These are phyloP conservation scores for Mellivora capensis DNA, from an alignment of 2,113 vertebrate genomes.

Conservation along the genomic window DNA sequence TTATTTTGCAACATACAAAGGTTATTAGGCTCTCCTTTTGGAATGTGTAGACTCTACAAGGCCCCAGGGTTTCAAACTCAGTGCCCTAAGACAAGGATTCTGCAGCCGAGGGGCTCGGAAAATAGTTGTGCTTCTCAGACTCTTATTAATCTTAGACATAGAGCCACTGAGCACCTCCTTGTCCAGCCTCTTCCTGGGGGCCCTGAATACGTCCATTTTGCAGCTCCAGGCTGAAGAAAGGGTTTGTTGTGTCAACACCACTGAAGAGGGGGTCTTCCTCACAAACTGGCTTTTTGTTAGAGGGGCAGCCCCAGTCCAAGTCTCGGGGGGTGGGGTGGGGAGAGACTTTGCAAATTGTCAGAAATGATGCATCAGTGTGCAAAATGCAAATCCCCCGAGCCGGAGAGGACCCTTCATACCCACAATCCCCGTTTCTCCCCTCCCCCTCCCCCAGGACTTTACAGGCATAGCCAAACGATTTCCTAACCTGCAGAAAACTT, in stretches of 20 bases:
- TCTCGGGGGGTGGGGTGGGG: neutral
- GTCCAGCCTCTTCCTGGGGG: slow-evolving; percentile 58
- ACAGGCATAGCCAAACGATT: neutral
- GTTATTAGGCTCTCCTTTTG: neutral
- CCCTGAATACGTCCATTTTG: slow-evolving; percentile 64
- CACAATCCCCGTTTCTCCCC: neutral
- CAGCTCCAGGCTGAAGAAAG: slow-evolving; percentile 68
- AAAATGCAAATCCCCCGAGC: slow-evolving; percentile 70
- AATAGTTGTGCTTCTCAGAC: slow-evolving; percentile 36
- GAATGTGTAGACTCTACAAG: neutral
- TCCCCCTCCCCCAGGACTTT: neutral
- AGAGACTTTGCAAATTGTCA: slow-evolving; percentile 61
- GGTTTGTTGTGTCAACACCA: slow-evolving; percentile 71
- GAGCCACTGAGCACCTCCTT: slow-evolving; percentile 50
- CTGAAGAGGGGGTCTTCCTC: slow-evolving; percentile 52
- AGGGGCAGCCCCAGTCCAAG: slow-evolving; percentile 23
- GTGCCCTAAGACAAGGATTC: neutral
- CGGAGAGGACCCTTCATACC: neutral
- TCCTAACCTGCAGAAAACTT: slow-evolving; percentile 19
- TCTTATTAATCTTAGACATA: slow-evolving; percentile 59
- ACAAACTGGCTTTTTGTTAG: slow-evolving; percentile 71
- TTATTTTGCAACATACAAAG: neutral
- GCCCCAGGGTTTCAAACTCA: neutral
- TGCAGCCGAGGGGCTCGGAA: neutral
- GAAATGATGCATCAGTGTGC: slow-evolving; percentile 59